Base-by-base conservation (phyloP, 2,113 vertebrate genomes). In the Colius striatus region DNA sequence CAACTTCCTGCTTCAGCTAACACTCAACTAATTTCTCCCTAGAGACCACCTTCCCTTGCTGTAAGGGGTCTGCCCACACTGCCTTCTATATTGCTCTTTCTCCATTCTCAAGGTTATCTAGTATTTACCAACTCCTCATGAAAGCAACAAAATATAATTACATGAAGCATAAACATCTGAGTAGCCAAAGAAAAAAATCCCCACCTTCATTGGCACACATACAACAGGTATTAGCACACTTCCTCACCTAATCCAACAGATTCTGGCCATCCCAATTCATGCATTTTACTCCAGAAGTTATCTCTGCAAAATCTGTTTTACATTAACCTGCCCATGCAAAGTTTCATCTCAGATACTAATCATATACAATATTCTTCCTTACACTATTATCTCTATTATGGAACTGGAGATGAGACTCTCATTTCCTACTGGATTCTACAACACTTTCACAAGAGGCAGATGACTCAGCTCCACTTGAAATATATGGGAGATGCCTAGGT, bases 401-500 rank as follows among this genome's bases (percentile, higher is more conserved):
- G 32, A 74, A 55, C 34, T n/a, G 22, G 6, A 81, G 5, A 7
- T 34, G 4, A 8, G 30, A 34, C 14, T 61, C 32, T 53, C 8
- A n/a, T 74, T 74, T 15, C 26, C 36, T 34, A 8, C 36, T 21
- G 15, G 14, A 68, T 83, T 9, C 20, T 22, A 22, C 32, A 83
- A 0, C 36, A 62, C 17, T 18, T 21, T 41, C 21, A 45, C 4
- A 51, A 55, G 48, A 17, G 68, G 12, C 10, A n/a, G 4, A 13
- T 47, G 6, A 14, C 45, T 47, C n/a, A 38, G 36, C 13, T 54
- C 10, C 30, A 62, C 43, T 62, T 58, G 17, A 36, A 89, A 43
- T 7, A 4, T 4, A 23, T 19, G 14, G 29, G 12, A 67, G 9
- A 2, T 65, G 5, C n/a, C 34, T 36, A 1, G 0, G 43, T 67